phyloP scores from a whole-genome alignment of 2,888 invertebrate species.

The Amiota mariae region DNA sequence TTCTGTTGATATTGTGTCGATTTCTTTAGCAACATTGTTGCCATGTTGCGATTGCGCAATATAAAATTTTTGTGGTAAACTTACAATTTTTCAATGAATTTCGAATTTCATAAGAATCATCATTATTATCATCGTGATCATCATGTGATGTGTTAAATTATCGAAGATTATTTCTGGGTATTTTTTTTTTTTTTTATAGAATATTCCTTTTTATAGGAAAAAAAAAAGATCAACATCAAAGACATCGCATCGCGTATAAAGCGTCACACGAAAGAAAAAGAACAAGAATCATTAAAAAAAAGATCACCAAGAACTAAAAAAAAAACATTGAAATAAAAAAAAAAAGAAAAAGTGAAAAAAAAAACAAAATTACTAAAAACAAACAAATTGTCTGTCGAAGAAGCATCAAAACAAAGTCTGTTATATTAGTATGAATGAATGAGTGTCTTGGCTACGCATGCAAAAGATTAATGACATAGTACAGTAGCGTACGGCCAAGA shows the following conservation, averaged over 20 bases:
- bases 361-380: not conserved
- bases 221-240: slow-evolving; percentile 52
- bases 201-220: slow-evolving; percentile 61
- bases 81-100: slow-evolving; percentile 7
- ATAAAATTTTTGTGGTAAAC: slow-evolving; percentile 38
- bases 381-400: not conserved
- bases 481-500: not conserved
- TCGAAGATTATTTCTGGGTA: no score
- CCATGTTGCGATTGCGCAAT: slow-evolving; percentile 59
- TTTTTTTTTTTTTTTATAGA: slow-evolving; percentile 47
- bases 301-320: not conserved
- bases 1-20: slow-evolving; percentile 14
- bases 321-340: not conserved
- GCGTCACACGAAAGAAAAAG: not conserved
- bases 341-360: not conserved
- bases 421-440: slow-evolving; percentile 7
- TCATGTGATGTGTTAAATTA: no score
- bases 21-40: not conserved
- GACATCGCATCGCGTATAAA: not conserved
- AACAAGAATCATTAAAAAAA: slow-evolving; percentile 1
- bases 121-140: no score
- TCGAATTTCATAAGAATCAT: not conserved
- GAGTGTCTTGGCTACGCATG: slow-evolving; percentile 8
- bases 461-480: slow-evolving; percentile 21
- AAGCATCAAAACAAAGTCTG: no score